A percentile compares a stretch with the other conserved stretches of the same genome.
These are phyloP conservation scores for Drosophila ohnishii DNA, from an alignment of 1,140 invertebrate species.

Conservation along the genomic window DNA sequence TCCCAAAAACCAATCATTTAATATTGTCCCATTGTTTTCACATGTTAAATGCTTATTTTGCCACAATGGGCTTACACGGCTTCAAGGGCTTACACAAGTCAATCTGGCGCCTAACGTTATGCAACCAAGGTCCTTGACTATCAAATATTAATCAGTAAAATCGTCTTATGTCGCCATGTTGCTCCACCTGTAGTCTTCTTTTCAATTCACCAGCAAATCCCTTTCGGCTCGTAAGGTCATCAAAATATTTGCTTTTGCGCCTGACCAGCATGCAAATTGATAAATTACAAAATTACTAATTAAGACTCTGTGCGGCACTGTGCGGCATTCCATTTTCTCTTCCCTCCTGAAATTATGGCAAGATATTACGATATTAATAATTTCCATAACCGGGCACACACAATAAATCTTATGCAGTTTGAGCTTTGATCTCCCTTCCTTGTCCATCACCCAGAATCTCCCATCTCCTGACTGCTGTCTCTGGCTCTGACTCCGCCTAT, in stretches of 20 bases:
- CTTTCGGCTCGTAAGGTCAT: conserved; percentile 22
- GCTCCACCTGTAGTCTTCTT: conserved; percentile 3
- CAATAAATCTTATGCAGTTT: conserved; percentile 65
- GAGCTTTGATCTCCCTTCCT: conserved; percentile 6
- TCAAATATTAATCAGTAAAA: conserved; percentile 57
- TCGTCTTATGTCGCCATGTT: conserved; percentile 15
- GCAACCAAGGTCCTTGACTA: conserved; percentile 16
- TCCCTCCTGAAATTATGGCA: conserved; percentile 54
- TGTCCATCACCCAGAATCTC: background rate
- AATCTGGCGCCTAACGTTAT: conserved; percentile 10
- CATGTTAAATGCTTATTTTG: conserved; percentile 10
- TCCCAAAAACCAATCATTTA: background rate
- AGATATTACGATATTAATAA: conserved; percentile 81
- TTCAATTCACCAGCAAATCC: conserved; percentile 29
- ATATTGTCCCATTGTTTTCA: background rate
- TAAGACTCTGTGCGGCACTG: conserved; percentile 46
- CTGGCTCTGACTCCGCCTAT: background rate
- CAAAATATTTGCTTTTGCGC: conserved; percentile 59
- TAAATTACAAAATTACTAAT: conserved; percentile 80
- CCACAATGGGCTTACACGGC: conserved; percentile 23
- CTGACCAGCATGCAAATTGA: conserved; percentile 68
- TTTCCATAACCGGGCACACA: conserved; percentile 67
- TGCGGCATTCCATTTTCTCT: conserved; percentile 5
- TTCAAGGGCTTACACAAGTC: conserved; percentile 21
- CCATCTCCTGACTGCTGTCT: background rate